Evolutionary conservation across 2,888 invertebrate species (phyloP), one percentile per base, ranked within the genome.

Genomic region (Tigriopus californicus): DNA sequence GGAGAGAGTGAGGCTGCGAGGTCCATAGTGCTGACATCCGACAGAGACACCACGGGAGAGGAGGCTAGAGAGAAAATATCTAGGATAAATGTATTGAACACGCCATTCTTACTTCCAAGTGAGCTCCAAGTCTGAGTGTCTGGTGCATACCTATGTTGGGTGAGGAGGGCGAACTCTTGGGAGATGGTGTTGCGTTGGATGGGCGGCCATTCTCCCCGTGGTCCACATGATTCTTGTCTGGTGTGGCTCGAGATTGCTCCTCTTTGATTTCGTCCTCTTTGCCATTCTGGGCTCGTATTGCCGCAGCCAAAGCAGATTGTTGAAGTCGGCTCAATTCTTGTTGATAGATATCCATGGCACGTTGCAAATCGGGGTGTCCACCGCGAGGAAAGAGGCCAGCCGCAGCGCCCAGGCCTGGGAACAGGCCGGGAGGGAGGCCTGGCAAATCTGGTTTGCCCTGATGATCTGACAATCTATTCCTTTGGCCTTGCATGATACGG

Each of bases 291-390:
- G 62, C 61, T 22, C 62, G 49, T 47, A 62, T 54, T 25, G 65
- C 56, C 22, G 61, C 61, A 20, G 66, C 63, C 11, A 65, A 65
- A 33, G 62, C 62, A 40, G 52, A 58, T 25, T 61, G 61, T 42
- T 85, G 89, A 64, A 94, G 75, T 71, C 92, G 89, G 67, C 87
- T 83, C 63, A 95, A 77, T 72, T 95, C 94, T 63, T 92, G 81
- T 70, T 90, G 90, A 74, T 91, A 92, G 25, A 90, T 85, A 68
- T 90, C 89, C 49, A 91, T 73, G 12, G 89, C 88, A 76, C 90
- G 77, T 47, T 90, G 80, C 67, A 91, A 85, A 67, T 91, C 90
- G 66, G 46, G 42, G n/a, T n/a, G 47, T 15, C 15, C 33, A 53
- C 54, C 61, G 53, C 49, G 15, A 20, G 15, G 49, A 22, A 49